These are phyloP conservation scores for Trachymyrmex septentrionalis DNA, from an alignment of 1,140 invertebrate species.

Conservation along the genomic window DNA sequence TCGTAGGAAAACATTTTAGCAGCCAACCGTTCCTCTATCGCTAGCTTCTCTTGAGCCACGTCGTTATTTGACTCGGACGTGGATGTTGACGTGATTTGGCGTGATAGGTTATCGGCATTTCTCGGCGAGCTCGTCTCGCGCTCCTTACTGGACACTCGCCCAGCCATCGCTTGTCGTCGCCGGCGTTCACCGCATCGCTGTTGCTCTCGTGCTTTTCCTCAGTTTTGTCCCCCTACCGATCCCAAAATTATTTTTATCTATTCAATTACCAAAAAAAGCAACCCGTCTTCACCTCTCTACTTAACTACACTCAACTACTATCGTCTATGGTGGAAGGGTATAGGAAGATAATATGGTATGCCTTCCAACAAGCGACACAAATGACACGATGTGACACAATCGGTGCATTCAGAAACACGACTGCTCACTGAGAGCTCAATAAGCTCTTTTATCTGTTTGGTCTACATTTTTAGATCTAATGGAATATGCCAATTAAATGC, in stretches of 20 bases:
- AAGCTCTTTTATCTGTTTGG: too few species aligned
- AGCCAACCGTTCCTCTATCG: slow-evolving; percentile 76
- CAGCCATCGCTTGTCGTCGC: slow-evolving; percentile 58
- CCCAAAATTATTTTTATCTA: neutral
- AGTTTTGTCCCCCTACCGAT: neutral
- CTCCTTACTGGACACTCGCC: slow-evolving; percentile 77
- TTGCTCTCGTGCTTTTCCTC: slow-evolving; percentile 32
- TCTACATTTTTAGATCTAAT: too few species aligned
- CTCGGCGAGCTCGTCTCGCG: slow-evolving; percentile 70
- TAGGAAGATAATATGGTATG: too few species aligned
- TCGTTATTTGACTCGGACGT: slow-evolving; percentile 78
- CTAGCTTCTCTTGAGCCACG: slow-evolving; percentile 79
- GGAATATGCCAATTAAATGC: too few species aligned
- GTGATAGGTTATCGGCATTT: slow-evolving; percentile 79
- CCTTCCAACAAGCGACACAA: too few species aligned
- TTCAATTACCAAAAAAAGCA: neutral
- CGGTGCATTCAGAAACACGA: too few species aligned
- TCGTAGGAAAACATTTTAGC: slow-evolving; percentile 85
- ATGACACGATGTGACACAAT: too few species aligned
- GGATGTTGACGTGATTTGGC: slow-evolving; percentile 46
- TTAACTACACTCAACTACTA: too few species aligned
- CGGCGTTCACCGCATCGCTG: slow-evolving; percentile 4
- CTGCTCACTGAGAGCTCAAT: too few species aligned
- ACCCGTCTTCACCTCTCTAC: neutral
- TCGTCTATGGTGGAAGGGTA: too few species aligned